Base-by-base conservation (phyloP, 2,888 invertebrate genomes). In the Argyra leucocephala region DNA sequence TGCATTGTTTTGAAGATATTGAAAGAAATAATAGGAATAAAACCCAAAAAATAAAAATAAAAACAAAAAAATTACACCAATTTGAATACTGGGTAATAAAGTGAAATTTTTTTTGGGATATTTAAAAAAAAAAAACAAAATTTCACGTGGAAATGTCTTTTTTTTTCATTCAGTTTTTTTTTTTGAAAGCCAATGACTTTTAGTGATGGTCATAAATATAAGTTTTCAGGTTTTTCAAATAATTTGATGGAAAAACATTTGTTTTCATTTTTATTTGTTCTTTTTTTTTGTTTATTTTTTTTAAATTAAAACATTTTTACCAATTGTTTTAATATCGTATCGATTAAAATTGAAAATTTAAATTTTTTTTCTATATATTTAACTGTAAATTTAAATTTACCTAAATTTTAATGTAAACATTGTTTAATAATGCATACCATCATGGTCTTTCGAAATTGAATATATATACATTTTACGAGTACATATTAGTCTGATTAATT, bases 101-200 rank as follows among this genome's bases (percentile, higher is more conserved):
- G 48, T 48, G 48, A 48, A 48, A 48, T 48, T 48, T 37, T n/a
- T n/a, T 48, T 48, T 48, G 48, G 48, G 18, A 48, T 48, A 18
- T 48, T 48, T 48, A n/a, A 48, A 15, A 48, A n/a, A 48, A 48
- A 18, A 18, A 18, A 48, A 48, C 5, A 18, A 48, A 48, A 18
- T 48, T 48, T 2, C 48, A 48, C 48, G 48, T 48, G 48, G 6
- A 48, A 48, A 48, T 48, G 18, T 4, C 18, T n/a, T 18, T 48
- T 37, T 37, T 48, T 9, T 48, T 37, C 37, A 12, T 26, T 26
- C 26, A 37, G 9, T 48, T 9, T 18, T 48, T 48, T 18, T 48
- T 48, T 48, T 48, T 48, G 48, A 48, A 48, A 18, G 48, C 48
- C 48, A 48, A 48, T 48, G 48, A 48, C 48, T 48, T 48, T 48